Base-by-base conservation (phyloP, 2,113 vertebrate species). In the Charina bottae region DNA sequence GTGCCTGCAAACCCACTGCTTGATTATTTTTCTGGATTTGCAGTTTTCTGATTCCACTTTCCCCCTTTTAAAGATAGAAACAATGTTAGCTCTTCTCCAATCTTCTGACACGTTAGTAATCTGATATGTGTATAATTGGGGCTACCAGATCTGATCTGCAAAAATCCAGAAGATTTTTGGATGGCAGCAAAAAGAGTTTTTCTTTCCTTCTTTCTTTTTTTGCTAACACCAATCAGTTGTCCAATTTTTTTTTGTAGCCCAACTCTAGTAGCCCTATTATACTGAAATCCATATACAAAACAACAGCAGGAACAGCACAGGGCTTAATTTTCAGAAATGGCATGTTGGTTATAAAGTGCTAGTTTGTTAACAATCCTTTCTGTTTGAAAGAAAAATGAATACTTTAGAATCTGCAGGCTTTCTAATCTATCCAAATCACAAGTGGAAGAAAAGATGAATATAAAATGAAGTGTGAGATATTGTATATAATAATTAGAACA, bases 401-500 rank as follows among this genome's bases (percentile, higher is more conserved):
- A 92, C 1, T 94, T 17, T 89, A 94, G 89, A 96, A 95, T 87
- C 86, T 15, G 0, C 54, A 94, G 94, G 24, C 46, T 87, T 19
- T 93, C 94, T 96, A 92, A 96, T 96, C 55, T 89, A 95, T 96
- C 95, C 95, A 85, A 94, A 95, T 96, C 94, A 96, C 37, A 49
- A 94, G 26, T 87, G 49, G 93, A 54, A 96, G 90, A 92, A 97
- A 97, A 97, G 95, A 95, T 33, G 93, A 95, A 96, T 91, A 46
- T 72, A 96, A 91, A 92, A 95, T 89, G 92, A 68, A 96, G 94
- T 95, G 72, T 95, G 90, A 95, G 85, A 62, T 96, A 96, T 85
- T 93, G 93, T 94, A 97, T 92, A 94, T 58, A 92, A 96, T 96
- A 97, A 97, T 97, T 97, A 96, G 55, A 62, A 92, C 90, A 83